These are phyloP conservation scores for Hypsopygia costalis DNA, from an alignment of 2,888 invertebrate species.

Conservation along the genomic window DNA sequence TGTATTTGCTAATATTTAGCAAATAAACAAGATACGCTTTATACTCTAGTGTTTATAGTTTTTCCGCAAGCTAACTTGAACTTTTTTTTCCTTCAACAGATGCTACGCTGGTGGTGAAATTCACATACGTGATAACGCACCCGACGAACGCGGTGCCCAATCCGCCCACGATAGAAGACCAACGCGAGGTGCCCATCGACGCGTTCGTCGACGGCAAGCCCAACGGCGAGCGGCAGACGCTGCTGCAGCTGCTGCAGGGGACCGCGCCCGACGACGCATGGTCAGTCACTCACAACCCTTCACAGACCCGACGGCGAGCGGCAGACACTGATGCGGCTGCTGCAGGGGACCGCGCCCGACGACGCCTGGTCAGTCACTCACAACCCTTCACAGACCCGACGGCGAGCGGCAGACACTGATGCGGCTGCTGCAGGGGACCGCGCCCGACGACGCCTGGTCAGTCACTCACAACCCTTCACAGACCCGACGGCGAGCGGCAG, in stretches of 20 bases:
- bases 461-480: no score
- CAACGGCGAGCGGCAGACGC: slow-evolving; percentile 82
- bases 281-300: no score
- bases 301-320: slow-evolving; percentile 82
- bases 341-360: slow-evolving; percentile 39
- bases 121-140: slow-evolving; percentile 88
- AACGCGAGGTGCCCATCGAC: slow-evolving; percentile 79
- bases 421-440: slow-evolving; percentile 32
- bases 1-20: no score
- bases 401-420: slow-evolving; percentile 75
- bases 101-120: slow-evolving; percentile 80
- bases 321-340: slow-evolving; percentile 22
- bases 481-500: slow-evolving; percentile 82
- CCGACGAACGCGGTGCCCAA: slow-evolving; percentile 86
- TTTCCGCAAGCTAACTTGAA: no score
- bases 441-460: slow-evolving; percentile 49
- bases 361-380: slow-evolving; percentile 59
- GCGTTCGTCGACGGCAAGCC: slow-evolving; percentile 56
- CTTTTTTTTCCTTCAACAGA: no score
- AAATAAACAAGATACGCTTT: no score
- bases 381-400: slow-evolving; percentile 77
- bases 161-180: slow-evolving; percentile 83
- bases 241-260: slow-evolving; percentile 24
- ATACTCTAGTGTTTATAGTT: no score
- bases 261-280: slow-evolving; percentile 49